Evolutionary conservation across 2,113 vertebrate species (phyloP), one percentile per base, ranked within the genome.

Genomic region (Dipodomys merriami): DNA sequence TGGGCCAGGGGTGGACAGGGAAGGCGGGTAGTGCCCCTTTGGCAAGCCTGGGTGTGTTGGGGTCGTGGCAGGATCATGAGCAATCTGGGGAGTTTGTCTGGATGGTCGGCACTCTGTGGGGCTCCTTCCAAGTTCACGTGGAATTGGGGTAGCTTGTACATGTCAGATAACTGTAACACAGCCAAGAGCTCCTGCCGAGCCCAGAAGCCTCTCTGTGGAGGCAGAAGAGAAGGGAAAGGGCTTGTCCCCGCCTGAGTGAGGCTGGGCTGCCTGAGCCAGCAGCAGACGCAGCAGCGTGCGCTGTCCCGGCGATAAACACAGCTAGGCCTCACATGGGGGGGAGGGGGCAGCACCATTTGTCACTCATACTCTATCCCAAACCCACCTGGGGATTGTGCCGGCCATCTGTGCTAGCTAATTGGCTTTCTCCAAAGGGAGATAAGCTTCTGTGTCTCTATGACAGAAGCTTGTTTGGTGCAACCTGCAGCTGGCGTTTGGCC

Each of bases 71-170:
- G 20, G 44, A n/a, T 39, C 53, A 68, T 5, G 23, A 44, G 2
- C 1, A 13, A 30, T 18, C 18, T 30, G 80, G 79, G 29, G 74
- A 62, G 18, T 7, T 0, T 20, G 33, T 11, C 23, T 9, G 18
- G 60, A 35, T 1, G 9, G 19, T 53, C 0, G 0, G 23, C 18
- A 30, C 64, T 2, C 22, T 62, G 22, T 0, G 5, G 3, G 53
- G 3, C 1, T 20, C 1, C 10, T 60, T 46, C 44, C 22, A 0
- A 22, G 25, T 68, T 13, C 82, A 15, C 2, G 8, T 5, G 3
- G 29, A 19, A 12, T 6, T 16, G 44, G 46, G 35, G 65, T 9
- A 9, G 11, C 46, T 46, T 68, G 64, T n/a, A 49, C 25, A 16
- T 5, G 12, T 19, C 7, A 5, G 62, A 30, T 65, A 67, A 16